These are phyloP conservation scores for Tineola bisselliella DNA, from an alignment of 2,888 invertebrate genomes.

Conservation along the genomic window DNA sequence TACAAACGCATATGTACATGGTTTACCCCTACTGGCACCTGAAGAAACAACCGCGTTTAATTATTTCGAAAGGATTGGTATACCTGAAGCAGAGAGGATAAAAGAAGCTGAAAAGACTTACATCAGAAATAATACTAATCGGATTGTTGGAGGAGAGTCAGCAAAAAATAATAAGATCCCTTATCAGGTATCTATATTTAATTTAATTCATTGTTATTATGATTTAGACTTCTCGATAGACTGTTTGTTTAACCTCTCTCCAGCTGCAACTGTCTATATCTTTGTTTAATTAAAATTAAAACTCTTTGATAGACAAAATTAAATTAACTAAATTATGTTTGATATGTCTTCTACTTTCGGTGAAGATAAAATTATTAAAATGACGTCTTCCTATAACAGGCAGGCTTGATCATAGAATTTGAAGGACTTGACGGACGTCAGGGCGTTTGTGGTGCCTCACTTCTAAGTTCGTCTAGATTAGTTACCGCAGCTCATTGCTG, in stretches of 20 bases:
- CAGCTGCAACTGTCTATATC: no score
- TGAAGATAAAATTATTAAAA: background rate
- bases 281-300: no score
- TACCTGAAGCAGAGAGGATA: slow-evolving; percentile 31
- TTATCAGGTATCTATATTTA: slow-evolving; percentile 29
- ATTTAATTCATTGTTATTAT: no score
- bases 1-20: background rate
- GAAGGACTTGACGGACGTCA: slow-evolving; percentile 15
- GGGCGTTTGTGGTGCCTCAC: slow-evolving; percentile 37
- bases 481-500: slow-evolving; percentile 39
- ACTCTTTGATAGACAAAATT: no score
- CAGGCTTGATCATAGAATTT: slow-evolving; percentile 25
- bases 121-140: slow-evolving; percentile 20
- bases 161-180: slow-evolving; percentile 29
- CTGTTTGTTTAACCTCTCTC: no score
- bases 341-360: no score
- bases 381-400: slow-evolving; percentile 20
- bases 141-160: slow-evolving; percentile 34
- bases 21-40: background rate
- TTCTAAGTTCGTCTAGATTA: slow-evolving; percentile 26
- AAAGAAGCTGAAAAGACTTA: slow-evolving; percentile 29
- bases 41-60: slow-evolving; percentile 25
- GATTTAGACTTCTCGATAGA: no score
- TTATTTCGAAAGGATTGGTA: slow-evolving; percentile 31
- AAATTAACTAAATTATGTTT: no score